Evolutionary conservation across 2,113 vertebrate species (phyloP).

Genomic region (Cyrtonyx montezumae): DNA sequence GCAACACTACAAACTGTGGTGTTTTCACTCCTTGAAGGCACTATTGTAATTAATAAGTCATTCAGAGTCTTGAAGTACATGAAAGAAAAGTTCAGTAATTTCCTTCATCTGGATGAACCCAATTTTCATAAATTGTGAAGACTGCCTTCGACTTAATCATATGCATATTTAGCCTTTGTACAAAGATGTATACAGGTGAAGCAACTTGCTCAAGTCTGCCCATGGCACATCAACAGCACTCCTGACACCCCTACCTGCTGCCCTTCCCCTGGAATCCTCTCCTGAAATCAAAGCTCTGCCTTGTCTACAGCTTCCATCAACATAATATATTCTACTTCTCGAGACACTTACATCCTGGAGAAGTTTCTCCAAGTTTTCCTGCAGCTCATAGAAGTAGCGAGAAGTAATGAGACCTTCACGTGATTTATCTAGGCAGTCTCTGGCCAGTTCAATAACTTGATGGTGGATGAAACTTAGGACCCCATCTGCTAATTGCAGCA

Average conservation of each 20-base stretch:
- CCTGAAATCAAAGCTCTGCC: conserved; percentile 3
- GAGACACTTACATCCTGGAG: conserved; percentile 92
- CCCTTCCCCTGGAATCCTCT: neutral
- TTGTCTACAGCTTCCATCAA: neutral
- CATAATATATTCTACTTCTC: neutral
- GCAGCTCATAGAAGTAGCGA: conserved; percentile 97
- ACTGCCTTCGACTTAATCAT: neutral
- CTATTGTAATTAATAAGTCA: conserved; percentile 27
- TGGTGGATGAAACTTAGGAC: conserved; percentile 97
- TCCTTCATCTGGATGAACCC: neutral
- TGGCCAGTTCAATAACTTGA: conserved; percentile 94
- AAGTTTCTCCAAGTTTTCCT: conserved; percentile 97
- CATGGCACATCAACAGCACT: neutral
- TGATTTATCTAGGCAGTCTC: conserved; percentile 96
- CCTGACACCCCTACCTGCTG: neutral
- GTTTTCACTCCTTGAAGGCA: conserved; percentile 34
- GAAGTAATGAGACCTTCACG: conserved; percentile 93
- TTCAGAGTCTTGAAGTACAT: conserved; percentile 10
- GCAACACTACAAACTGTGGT: neutral
- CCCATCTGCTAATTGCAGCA: conserved; percentile 92
- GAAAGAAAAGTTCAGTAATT: conserved; percentile 38
- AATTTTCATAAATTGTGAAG: neutral
- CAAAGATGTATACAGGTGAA: neutral
- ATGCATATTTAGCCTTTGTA: neutral
- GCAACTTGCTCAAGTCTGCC: neutral